Evolutionary conservation across 1,140 invertebrate species (phyloP), one percentile per base, ranked within the genome.

Genomic region (Drosophila guanche): DNA sequence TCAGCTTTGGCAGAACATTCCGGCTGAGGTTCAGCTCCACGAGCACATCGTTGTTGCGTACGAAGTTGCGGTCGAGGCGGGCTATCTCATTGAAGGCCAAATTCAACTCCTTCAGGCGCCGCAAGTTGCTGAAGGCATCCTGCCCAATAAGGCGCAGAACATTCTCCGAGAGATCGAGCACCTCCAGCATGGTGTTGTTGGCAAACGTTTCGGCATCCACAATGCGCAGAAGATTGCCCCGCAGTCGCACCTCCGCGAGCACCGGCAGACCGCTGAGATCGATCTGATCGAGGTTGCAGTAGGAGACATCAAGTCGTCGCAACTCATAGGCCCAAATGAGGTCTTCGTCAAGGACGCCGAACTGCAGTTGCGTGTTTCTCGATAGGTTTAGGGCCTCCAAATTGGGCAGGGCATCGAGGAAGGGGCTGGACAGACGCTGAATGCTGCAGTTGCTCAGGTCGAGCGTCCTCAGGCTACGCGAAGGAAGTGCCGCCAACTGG

Each of bases 61-160:
- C 92, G 25, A 92, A 91, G 25, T 94, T 92, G 63, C 92, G 90
- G 43, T 93, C 92, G 58, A 95, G 70, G 2, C 79, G 68, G 1
- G 91, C 92, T 53, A 96, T 94, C 68, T 93, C 92, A 78, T 96
- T 96, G 86, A 93, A 93, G 0, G 95, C 95, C 53, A 95, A 86
- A 88, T 95, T 95, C 41, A 95, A 78, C 53, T 92, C 75, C 70
- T 93, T 92, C 1, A 95, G 68, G n/a, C 92, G 88, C n/a, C 88
- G 90, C 10, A 94, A 90, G 1, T 93, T 92, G 23, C 83, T 76
- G 70, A 95, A 95, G 2, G 93, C 92, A 47, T 92, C 91, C 14
- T 90, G 76, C 56, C 93, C 92, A 14, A 95, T 76, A 0, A 90
- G 69, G 4, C 92, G 92, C 6, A 96, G 92, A 41, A 92, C 92